Evolutionary conservation across 2,888 invertebrate species (phyloP), one percentile per base, ranked within the genome.

Genomic region (Phytoseiulus persimilis): DNA sequence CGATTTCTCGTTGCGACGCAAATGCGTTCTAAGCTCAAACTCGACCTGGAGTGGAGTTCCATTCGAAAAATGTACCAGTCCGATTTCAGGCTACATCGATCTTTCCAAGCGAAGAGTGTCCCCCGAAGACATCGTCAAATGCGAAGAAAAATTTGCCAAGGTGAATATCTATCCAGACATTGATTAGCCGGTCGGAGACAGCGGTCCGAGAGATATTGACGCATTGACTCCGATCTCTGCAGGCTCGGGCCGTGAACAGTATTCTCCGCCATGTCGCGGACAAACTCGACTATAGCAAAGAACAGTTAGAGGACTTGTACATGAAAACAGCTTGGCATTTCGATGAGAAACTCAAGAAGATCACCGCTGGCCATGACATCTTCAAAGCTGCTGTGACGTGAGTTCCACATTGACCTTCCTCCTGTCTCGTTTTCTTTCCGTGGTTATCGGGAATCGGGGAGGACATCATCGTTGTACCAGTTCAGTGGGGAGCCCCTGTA

Each of bases 51-150:
- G 5, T 39, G 39, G 3, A 39, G 3, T 39, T 39, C 9, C 39
- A 39, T 39, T 39, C 39, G 9, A 9, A 39, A 9, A 39, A 39
- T 39, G 5, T 39, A n/a, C 39, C 5, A 6, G 3, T 39, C 39
- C 9, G 39, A 39, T 39, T 39, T 3, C 93, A 96, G 96, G 97
- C 92, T 99, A 99, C 93, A 99, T 99, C 93, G 99, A 99, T 95
- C 95, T 99, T 92, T 99, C 99, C 91, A 99, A 99, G 94, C 95
- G 99, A 93, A 95, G 99, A 93, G 99, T 99, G 0, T 98, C 98
- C 0, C 96, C 97, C 0, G 99, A 99, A 93, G 99, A 99, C 93
- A 96, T 99, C 90, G 96, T 97, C 92, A 98, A 98, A 93, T 99
- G 99, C 93, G 99, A 98, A 92, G 99, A 99, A 93, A 95, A 99